Conservation (phyloP, 1,140 invertebrate genomes). For the Sipha flava region DNA sequence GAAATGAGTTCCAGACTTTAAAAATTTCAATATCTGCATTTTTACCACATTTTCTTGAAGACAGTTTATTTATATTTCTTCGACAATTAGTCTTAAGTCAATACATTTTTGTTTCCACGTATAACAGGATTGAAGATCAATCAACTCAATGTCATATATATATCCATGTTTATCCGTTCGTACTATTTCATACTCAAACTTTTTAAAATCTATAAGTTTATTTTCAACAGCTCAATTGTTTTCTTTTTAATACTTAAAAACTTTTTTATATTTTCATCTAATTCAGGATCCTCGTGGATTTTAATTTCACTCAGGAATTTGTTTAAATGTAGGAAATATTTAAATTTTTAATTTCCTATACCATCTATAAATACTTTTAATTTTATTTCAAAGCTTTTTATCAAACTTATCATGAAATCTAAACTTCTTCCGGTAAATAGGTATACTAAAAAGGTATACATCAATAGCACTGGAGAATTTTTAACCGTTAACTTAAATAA, state of each 20-base stretch:
- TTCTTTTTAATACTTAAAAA: background rate
- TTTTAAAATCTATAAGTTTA: background rate
- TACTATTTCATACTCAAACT: background rate
- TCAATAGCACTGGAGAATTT: no score
- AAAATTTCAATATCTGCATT: background rate
- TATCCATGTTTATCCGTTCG: background rate
- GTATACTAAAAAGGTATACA: no score
- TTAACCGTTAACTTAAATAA: background rate
- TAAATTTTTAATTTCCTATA: conserved; percentile 1
- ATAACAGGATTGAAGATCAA: background rate
- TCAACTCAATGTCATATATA: background rate
- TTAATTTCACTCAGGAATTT: background rate
- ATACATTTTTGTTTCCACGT: background rate
- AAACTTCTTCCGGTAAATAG: background rate
- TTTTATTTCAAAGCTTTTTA: background rate
- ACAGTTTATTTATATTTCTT: background rate
- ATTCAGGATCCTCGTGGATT: background rate
- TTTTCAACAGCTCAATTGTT: background rate
- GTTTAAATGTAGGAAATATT: background rate
- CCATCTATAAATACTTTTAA: background rate
- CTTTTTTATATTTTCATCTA: background rate
- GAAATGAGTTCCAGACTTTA: background rate
- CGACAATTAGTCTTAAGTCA: background rate
- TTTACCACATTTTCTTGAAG: background rate
- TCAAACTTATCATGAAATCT: background rate